Evolutionary conservation across 2,113 vertebrate species (phyloP).

Genomic region (Cynopterus brachyotis): DNA sequence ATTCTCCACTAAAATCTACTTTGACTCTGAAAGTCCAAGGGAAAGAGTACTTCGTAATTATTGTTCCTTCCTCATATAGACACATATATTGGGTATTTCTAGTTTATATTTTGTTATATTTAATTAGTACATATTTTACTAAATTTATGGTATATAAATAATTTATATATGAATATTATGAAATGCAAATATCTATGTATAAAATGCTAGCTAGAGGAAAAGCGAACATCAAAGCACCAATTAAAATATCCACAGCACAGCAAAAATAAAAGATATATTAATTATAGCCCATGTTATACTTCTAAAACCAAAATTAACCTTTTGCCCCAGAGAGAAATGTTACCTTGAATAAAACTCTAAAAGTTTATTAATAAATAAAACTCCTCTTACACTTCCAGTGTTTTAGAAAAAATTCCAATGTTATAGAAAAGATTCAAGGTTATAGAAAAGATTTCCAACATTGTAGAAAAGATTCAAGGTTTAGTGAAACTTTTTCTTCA

Average conservation of each 20-base stretch:
- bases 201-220: not conserved
- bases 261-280: not conserved
- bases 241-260: not conserved
- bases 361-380: constrained; percentile 18
- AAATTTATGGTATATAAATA: not conserved
- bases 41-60: not conserved
- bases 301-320: not conserved
- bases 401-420: not conserved
- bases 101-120: not conserved
- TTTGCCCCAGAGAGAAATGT: not conserved
- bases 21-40: not conserved
- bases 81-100: not conserved
- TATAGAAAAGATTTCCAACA: not conserved
- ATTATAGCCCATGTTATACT: not conserved
- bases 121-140: not conserved
- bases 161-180: not conserved
- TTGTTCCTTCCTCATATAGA: not conserved
- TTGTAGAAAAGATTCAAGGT: not conserved
- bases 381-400: not conserved
- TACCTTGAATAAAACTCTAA: not conserved
- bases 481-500: not conserved
- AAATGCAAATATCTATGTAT: not conserved
- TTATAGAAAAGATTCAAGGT: not conserved
- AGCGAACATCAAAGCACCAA: not conserved
- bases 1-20: not conserved